Evolutionary conservation across 2,797 vertebrate species (phyloP).

Genomic region (Helarctos malayanus): DNA sequence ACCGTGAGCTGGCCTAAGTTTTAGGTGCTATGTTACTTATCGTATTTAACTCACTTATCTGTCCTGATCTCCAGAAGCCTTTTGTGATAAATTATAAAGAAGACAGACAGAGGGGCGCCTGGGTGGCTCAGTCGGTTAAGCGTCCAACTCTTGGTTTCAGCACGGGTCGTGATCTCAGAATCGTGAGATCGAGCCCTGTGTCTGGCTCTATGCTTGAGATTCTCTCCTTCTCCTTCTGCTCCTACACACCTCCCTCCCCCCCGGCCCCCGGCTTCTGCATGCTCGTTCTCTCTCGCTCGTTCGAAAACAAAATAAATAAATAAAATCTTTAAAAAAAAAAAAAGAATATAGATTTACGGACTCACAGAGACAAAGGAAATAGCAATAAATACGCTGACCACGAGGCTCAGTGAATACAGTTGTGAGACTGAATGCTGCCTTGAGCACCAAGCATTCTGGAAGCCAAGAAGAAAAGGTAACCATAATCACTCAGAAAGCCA

Average conservation of each 20-base stretch:
- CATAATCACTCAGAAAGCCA: not conserved
- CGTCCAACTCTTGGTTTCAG: not conserved
- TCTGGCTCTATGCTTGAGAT: not conserved
- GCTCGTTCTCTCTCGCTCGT: no score
- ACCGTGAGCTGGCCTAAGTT: not conserved
- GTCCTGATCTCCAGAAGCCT: not conserved
- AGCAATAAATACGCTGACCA: not conserved
- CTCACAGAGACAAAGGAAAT: not conserved
- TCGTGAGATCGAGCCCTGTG: not conserved
- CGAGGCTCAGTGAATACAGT: not conserved
- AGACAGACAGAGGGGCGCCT: not conserved
- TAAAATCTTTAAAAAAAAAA: not conserved
- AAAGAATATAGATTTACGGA: not conserved
- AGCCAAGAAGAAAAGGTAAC: not conserved
- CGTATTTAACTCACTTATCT: not conserved
- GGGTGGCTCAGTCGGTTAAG: not conserved
- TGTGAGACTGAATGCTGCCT: rapidly evolving
- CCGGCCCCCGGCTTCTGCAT: not conserved
- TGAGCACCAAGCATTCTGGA: not conserved
- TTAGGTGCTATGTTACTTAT: not conserved
- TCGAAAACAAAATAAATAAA: not conserved
- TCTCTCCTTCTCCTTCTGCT: not conserved
- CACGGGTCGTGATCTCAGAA: not conserved
- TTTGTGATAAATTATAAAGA: not conserved
- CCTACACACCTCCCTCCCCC: not conserved